Percentiles rank a stretch among this genome's conserved stretches.
Evolutionary conservation across 1,140 invertebrate genomes (phyloP).

Genomic region (Pseudomyrmex gracilis): DNA sequence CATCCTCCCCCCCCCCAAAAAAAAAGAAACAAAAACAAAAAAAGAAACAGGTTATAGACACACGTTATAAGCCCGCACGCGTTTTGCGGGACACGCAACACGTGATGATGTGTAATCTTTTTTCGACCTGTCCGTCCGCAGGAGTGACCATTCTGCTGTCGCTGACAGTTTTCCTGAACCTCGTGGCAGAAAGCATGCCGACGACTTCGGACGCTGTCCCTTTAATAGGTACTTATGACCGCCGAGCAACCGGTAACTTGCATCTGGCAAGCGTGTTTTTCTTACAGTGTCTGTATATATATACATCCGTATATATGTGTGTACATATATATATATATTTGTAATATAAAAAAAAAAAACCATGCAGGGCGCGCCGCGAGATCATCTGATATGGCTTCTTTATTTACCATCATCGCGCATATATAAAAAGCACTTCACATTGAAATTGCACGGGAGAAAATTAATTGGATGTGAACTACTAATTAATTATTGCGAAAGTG

Average conservation of each 20-base stretch:
- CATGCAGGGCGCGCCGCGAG: conserved; percentile 27
- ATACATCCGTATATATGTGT: conserved; percentile 60
- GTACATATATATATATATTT: neutral
- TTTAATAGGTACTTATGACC: conserved; percentile 87
- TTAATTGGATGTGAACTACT: too few species aligned
- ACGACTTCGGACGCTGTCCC: conserved; percentile 95
- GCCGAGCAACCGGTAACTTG: conserved; percentile 53
- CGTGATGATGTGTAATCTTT: conserved; percentile 56
- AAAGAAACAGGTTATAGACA: neutral
- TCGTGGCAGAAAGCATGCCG: conserved; percentile 97
- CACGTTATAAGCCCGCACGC: conserved; percentile 18
- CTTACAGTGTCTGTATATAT: conserved; percentile 69
- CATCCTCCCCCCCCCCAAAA: too few species aligned
- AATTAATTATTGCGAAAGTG: too few species aligned
- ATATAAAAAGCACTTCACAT: conserved; percentile 10
- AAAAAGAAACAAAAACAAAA: too few species aligned
- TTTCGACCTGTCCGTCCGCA: conserved; percentile 84
- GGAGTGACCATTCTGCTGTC: conserved; percentile 99
- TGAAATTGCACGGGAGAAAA: neutral
- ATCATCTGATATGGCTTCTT: conserved; percentile 19
- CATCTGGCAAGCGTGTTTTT: conserved; percentile 68
- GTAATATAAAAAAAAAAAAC: neutral
- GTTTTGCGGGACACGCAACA: conserved; percentile 14
- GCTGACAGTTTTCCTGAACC: conserved; percentile 98
- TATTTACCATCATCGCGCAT: conserved; percentile 25